phyloP scores from a whole-genome alignment of 2,113 vertebrate genomes.

The Motacilla alba region DNA sequence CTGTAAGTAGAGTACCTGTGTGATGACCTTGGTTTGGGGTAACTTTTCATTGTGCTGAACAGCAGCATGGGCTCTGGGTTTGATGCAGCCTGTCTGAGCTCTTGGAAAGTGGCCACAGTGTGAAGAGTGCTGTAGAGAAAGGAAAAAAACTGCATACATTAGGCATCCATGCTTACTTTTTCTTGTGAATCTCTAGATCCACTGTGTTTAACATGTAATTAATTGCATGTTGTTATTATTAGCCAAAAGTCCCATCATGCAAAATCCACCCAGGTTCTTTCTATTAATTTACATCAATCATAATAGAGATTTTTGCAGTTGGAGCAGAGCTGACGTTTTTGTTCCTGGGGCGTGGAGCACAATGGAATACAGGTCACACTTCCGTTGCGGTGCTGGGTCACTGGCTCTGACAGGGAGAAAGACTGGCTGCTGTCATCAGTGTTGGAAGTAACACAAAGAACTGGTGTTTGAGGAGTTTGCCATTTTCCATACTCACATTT shows the following conservation, averaged over 20 bases:
- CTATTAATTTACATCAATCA: neutral
- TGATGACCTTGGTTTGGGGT: neutral
- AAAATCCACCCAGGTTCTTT: neutral
- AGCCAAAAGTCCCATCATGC: neutral
- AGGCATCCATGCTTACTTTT: neutral
- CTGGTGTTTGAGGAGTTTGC: neutral
- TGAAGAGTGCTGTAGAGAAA: neutral
- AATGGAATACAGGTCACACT: neutral
- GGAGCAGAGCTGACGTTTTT: neutral
- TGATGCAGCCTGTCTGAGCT: neutral
- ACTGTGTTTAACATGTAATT: neutral
- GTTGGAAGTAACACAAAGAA: neutral
- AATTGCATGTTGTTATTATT: neutral
- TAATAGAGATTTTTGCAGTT: neutral
- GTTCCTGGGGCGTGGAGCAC: neutral
- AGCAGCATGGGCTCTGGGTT: neutral
- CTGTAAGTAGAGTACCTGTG: neutral
- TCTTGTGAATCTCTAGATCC: neutral
- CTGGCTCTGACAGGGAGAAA: neutral
- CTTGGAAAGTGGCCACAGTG: neutral
- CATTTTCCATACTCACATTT: neutral
- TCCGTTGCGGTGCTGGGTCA: neutral
- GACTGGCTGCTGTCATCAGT: neutral
- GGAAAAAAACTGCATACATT: rapidly evolving
- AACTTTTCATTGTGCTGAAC: neutral